Conservation (phyloP, 30 jellyfish, hydroid and myxozoan genomes). For the Hydractinia symbiolongicarpus region DNA sequence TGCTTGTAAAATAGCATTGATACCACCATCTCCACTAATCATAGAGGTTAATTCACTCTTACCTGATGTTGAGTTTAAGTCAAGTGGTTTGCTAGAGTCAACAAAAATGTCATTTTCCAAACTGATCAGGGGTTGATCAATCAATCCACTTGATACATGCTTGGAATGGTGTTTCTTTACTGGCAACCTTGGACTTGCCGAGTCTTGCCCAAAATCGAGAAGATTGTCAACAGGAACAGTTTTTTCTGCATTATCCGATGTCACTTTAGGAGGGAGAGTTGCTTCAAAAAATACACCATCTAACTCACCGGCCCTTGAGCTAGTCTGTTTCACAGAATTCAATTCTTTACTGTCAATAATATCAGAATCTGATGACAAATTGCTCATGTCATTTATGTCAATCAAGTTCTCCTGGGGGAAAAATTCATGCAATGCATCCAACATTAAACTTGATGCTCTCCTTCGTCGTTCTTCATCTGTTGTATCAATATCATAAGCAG, state of each 20-base stretch:
- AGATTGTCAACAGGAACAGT: neutral
- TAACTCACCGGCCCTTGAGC: neutral
- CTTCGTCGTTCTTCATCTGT: slow-evolving; percentile 58
- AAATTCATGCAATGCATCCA: slow-evolving; percentile 68
- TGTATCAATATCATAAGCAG: slow-evolving; percentile 66
- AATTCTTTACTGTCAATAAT: neutral
- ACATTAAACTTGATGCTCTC: slow-evolving; percentile 71
- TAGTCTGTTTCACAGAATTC: neutral
- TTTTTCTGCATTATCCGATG: neutral
- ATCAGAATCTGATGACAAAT: slow-evolving; percentile 6
- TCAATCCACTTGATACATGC: neutral
- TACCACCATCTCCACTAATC: slow-evolving; percentile 36
- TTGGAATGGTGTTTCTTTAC: slow-evolving; percentile 12
- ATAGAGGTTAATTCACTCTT: slow-evolving; percentile 5
- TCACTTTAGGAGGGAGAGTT: neutral
- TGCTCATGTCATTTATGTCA: neutral
- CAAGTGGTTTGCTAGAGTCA: neutral
- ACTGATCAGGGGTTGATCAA: slow-evolving; percentile 19
- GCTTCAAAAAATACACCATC: neutral
- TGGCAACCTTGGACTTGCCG: slow-evolving; percentile 4
- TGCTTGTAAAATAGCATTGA: slow-evolving; percentile 33
- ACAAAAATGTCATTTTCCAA: neutral
- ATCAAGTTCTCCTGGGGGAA: slow-evolving; percentile 15
- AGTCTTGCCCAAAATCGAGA: slow-evolving; percentile 22
- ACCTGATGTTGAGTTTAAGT: neutral